Base-by-base conservation (phyloP, 2,113 vertebrate genomes). In the Chaetodon auriga region DNA sequence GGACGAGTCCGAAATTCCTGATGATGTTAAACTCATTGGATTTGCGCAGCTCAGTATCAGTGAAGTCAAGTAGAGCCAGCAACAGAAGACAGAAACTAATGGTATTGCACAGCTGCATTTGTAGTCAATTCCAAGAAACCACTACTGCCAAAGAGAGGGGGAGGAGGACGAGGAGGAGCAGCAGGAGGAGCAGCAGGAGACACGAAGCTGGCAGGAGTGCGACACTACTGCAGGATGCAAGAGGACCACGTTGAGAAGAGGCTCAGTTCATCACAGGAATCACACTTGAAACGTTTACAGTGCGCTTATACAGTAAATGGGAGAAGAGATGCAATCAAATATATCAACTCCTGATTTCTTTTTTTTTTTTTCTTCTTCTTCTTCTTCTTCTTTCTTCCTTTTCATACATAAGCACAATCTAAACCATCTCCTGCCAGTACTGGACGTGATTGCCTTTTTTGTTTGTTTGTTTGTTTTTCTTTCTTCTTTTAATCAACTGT, bases 1-100 rank as follows among this genome's bases (percentile, higher is more conserved):
- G 0, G 98, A 99, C 82, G 97, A 97, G 86, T 99, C 98, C 0
- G 98, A 99, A 93, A 97, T 99, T 90, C 98, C 98, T 0, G 98
- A 99, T 63, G 98, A 99, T 77, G 88, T 97, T 87, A 99, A 99
- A 93, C 97, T 99, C 69, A 96, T 99, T 93, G 98, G 98, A 93
- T 99, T 99, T 91, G 98, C 98, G 75, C 98, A 99, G 95, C 98
- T 99, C 95, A 99, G 97, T 96, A 99, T 99, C 95, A 99, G 96
- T 95, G 99, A 97, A 97, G 91, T 94, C 54, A 57, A 89, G 81
- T 60, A 64, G 84, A 85, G 87, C 71, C 82, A 60, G 85, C 81
- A 73, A 83, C 75, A 78, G 87, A 87, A 78, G 87, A 92, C 90
- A 89, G 83, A 90, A 91, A 91, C 70, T 49, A 82, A 88, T 78